Base-by-base conservation (phyloP, 2,113 vertebrate genomes). In the Oxygymnocypris stewartii region DNA sequence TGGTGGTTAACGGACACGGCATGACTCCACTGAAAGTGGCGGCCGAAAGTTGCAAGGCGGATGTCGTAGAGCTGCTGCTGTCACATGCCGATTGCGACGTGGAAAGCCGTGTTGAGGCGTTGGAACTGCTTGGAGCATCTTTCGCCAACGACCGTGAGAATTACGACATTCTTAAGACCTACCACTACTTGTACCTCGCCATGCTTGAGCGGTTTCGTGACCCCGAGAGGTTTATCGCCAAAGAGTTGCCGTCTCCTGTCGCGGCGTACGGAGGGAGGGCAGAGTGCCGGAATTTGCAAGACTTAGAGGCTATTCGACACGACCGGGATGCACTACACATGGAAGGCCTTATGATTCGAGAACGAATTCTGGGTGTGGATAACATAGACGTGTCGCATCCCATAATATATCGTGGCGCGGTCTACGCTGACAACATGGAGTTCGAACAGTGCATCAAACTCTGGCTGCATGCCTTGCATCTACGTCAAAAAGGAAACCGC, bases 71-170 rank as follows among this genome's bases (percentile, higher is more conserved):
- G 91, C 93, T 99, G 85, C 93, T 99, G 59, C 95, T 99, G 25
- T 95, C 94, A 0, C 97, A 99, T 0, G 95, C 94, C 0, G 96
- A 97, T 88, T 98, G 97, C 0, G 95, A 98, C 73, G 85, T 94
- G 6, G 84, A 59, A 31, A 97, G 96, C 91, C 94, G 95, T 40
- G 94, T 99, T 0, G 98, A 99, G 86, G 97, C 98, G 0, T 86
- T 99, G 92, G 98, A 99, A 81, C 96, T 99, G 9, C 92, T 99
- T 80, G 98, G 98, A 0, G 98, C 98, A 75, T 99, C 98, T 0
- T 99, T 98, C 37, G 98, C 98, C 71, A 99, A 99, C 2, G 98
- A 99, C 92, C 94, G 98, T 1, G 98, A 99, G 88, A 97, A 99
- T 92, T 99, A 99, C 1, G 97, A 99, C 91, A 97, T 99, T 28